Evolutionary conservation across 2,113 vertebrate genomes (phyloP), one percentile per base, ranked within the genome.

Genomic region (Mystacornis crossleyi): DNA sequence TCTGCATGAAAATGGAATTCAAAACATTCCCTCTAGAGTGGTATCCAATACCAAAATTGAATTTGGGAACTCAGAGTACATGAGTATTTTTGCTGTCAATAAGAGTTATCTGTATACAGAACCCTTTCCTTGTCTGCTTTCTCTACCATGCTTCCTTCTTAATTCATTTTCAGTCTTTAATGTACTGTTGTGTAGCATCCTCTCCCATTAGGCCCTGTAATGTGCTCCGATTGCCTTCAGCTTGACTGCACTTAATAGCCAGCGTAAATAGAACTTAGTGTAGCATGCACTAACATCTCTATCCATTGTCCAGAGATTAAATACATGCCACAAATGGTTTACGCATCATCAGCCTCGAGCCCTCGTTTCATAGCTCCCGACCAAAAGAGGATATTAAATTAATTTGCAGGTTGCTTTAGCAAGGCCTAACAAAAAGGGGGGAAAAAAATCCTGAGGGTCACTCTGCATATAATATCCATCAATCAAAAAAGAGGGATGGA

Each of bases 201-300:
- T 98, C 97, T 98, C 98, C 98, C 98, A 98, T 98, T 98, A 98
- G 98, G 98, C 98, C 97, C 98, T 98, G 98, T 98, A 98, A 98
- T 98, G 98, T 98, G 98, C 98, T 98, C 98, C 98, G 69, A 98
- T 98, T 98, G 98, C 98, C 98, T 98, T 98, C 98, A 98, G 98
- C 98, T 98, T 98, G 98, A 98, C 98, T 98, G 98, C 98, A 97
- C 98, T 98, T 98, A 98, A 98, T 98, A 98, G 98, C 98, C 98
- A 98, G 98, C 98, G 98, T 98, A 98, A 98, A 98, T 98, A 98
- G 98, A 98, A 98, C 98, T 98, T 98, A 98, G 98, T 98, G 98
- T 98, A 98, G 98, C 98, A 96, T 98, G 98, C 98, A 98, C 98
- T 98, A 98, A 98, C 98, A 98, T 98, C 98, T 98, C 98, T 98